Conservation (phyloP, 1,140 invertebrate species). For the Scaptomyza graminum region DNA sequence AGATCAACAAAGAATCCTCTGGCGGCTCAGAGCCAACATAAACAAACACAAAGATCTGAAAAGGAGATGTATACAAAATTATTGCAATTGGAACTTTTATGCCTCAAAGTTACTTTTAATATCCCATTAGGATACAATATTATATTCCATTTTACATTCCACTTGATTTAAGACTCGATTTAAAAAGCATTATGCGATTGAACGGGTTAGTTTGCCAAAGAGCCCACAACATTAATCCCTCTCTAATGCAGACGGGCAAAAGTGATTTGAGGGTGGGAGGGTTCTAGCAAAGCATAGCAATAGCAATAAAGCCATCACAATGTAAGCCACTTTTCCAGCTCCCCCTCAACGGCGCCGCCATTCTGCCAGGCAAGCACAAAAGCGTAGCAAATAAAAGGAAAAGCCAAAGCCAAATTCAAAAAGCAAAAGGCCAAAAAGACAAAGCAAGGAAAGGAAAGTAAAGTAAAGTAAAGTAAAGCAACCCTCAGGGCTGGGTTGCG, state of each 20-base stretch:
- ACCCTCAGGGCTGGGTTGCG: constrained; percentile 50
- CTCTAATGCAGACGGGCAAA: too few species aligned
- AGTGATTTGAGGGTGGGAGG: not conserved
- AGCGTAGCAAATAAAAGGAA: not conserved
- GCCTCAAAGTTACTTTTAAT: too few species aligned
- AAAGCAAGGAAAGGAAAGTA: constrained; percentile 13
- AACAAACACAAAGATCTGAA: constrained; percentile 94
- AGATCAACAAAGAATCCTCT: constrained; percentile 96
- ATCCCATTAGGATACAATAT: too few species aligned
- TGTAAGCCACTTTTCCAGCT: constrained; percentile 44
- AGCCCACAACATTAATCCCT: too few species aligned
- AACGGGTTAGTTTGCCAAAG: not conserved
- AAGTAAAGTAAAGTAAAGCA: constrained; percentile 34
- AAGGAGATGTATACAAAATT: constrained; percentile 43
- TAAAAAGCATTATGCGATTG: not conserved
- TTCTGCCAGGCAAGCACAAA: constrained; percentile 26
- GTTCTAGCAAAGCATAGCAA: not conserved
- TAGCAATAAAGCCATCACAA: constrained; percentile 70
- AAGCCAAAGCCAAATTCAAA: not conserved
- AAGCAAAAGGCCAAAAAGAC: constrained; percentile 4
- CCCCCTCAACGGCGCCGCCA: constrained; percentile 27
- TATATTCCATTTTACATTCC: not conserved
- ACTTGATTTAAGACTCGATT: not conserved
- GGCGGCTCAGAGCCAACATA: constrained; percentile 92
- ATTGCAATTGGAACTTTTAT: too few species aligned